Evolutionary conservation across 1,140 invertebrate species (phyloP), one percentile per base, ranked within the genome.

Genomic region (Ceratoteleas bidentatus): DNA sequence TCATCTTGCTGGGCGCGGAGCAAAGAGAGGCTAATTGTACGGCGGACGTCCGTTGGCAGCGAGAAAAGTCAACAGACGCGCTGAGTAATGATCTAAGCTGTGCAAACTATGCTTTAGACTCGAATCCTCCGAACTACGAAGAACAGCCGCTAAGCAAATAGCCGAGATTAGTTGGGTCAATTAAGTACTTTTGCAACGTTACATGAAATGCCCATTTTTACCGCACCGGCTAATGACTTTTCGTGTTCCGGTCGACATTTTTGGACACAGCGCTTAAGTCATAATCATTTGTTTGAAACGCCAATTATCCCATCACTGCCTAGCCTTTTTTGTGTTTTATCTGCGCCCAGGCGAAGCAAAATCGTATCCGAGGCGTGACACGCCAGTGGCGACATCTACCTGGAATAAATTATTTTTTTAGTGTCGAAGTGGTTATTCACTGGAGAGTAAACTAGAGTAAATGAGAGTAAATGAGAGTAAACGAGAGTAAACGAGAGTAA

Each of bases 11-110:
- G 69, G 61, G 66, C 60, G 61, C 57, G 54, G 72, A 61, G 72
- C 81, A 85, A 85, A 85, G 81, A 81, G 81, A 74, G 83, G 86
- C 84, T 86, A 87, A 87, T 87, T 87, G 84, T 85, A 83, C 77
- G 77, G 70, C 78, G 84, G 84, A 83, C 79, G 78, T 83, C 64
- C 85, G 75, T 85, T 84, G 81, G 83, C 81, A 84, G 80, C 82
- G 83, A 82, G 81, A 82, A 87, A 84, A 85, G 86, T 86, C 86
- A 86, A 86, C 85, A 85, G 69, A 75, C 78, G 66, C 85, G 84
- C 83, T 85, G 86, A 86, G 85, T 87, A 86, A 85, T 85, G 84
- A 84, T 86, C 84, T 85, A 85, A 84, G 79, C 84, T 85, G 77
- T 81, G 85, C 84, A 84, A 87, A 85, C 83, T 72, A 40, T 57